Percentiles rank a stretch among this genome's conserved stretches.
Conservation (phyloP, 2,888 invertebrate genomes). For the Caenorhabditis afra region DNA sequence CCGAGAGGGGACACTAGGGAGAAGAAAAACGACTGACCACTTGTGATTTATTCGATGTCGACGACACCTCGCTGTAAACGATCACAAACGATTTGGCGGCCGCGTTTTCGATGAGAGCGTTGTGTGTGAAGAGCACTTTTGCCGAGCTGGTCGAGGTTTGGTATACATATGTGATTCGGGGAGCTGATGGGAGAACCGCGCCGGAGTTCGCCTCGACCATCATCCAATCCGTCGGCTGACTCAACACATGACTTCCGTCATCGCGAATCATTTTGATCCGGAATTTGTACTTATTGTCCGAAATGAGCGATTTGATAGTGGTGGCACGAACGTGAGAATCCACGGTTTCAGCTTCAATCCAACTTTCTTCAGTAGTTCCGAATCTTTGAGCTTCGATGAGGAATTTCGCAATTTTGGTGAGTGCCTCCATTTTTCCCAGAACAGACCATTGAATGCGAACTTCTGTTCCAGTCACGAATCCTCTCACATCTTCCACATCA, state of each 20-base stretch:
- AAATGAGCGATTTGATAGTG: conserved; percentile 68
- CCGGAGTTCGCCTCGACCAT: conserved; percentile 54
- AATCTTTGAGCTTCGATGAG: conserved; percentile 59
- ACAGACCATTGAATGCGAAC: conserved; percentile 70
- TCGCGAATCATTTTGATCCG: conserved; percentile 63
- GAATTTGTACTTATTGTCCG: conserved; percentile 67
- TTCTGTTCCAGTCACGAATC: conserved; percentile 68
- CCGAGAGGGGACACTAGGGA: not conserved
- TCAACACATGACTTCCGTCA: conserved; percentile 52
- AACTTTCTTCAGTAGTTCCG: conserved; percentile 42
- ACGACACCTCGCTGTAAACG: conserved; percentile 56
- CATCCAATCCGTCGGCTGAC: conserved; percentile 63
- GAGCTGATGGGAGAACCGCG: conserved; percentile 59
- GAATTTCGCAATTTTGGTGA: conserved; percentile 62
- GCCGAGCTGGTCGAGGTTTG: conserved; percentile 60
- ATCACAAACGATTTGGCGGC: conserved; percentile 64
- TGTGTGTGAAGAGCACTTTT: conserved; percentile 68
- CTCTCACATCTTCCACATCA: conserved; percentile 62
- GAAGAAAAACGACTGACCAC: conserved; percentile 56
- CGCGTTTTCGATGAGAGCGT: conserved; percentile 55
- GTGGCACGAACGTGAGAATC: conserved; percentile 73
- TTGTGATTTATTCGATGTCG: conserved; percentile 53
- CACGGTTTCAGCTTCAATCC: conserved; percentile 68
- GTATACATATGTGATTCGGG: conserved; percentile 64
- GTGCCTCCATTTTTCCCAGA: conserved; percentile 57